Conservation (phyloP, 2,888 invertebrate species). For the Cotesia congregata region DNA sequence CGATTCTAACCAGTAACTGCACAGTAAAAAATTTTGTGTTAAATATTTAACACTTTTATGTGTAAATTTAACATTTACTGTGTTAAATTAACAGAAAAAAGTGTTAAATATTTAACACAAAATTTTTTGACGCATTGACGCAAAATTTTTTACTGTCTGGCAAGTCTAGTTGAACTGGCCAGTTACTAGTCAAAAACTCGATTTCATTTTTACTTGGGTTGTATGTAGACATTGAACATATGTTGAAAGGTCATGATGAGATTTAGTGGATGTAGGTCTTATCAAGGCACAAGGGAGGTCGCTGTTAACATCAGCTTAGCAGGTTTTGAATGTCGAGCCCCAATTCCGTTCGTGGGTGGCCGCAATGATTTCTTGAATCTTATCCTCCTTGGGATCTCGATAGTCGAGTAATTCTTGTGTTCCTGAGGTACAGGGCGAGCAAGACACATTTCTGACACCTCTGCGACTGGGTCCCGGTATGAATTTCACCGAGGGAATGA, state of each 20-base stretch:
- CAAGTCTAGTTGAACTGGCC: too few relatives aligned
- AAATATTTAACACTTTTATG: too few relatives aligned
- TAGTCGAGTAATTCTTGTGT: slow-evolving; percentile 65
- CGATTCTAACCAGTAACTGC: too few relatives aligned
- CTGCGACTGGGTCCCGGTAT: slow-evolving; percentile 32
- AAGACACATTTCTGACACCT: slow-evolving; percentile 50
- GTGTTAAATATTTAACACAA: too few relatives aligned
- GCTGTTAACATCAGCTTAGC: slow-evolving; percentile 20
- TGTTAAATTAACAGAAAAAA: too few relatives aligned
- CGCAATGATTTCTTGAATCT: slow-evolving; percentile 65
- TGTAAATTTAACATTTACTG: too few relatives aligned
- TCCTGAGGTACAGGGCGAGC: slow-evolving; percentile 38
- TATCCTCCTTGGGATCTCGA: slow-evolving; percentile 65
- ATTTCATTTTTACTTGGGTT: too few relatives aligned
- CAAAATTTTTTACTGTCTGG: too few relatives aligned
- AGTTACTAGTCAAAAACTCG: too few relatives aligned
- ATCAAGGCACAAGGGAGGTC: slow-evolving; percentile 18
- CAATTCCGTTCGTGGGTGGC: slow-evolving; percentile 63
- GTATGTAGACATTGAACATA: background rate
- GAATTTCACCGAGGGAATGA: background rate
- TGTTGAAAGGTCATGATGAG: background rate
- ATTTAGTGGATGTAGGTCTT: slow-evolving; percentile 2
- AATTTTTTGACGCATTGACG: too few relatives aligned
- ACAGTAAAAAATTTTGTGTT: too few relatives aligned
- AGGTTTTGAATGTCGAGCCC: slow-evolving; percentile 21